Evolutionary conservation across 64 coral and sea anemone genomes (phyloP), one percentile per base, ranked within the genome.

Genomic region (Montipora cactus): DNA sequence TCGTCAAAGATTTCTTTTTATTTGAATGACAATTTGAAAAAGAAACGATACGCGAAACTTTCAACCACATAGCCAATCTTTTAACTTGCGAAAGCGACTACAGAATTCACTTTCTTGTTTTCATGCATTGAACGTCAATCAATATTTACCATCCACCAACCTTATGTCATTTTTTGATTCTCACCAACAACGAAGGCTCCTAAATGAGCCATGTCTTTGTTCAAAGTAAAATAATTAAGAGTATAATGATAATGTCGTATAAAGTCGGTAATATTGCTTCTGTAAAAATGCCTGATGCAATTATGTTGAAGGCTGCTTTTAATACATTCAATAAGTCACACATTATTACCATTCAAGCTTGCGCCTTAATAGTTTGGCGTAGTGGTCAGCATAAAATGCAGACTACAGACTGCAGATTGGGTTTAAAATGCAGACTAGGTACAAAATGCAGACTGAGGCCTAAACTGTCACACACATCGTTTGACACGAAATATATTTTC

Each of bases 11-110:
- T 86, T 86, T 50, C 37, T 47, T 86, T 71, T 71, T 28, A 86
- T 71, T 86, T 86, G 82, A 71, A 66, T 86, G 82, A 86, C 82
- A 15, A 68, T 86, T 86, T 50, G 82, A 66, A 49, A 51, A 70
- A 44, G 22, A 82, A 68, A 20, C 45, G 47, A 21, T 49, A 86
- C 68, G 82, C 18, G 48, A 86, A 86, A 86, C 82, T 5, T 71
- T 70, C n/a, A 18, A 20, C 6, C 53, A 1, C 8, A 19, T 61
- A 47, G 79, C 70, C n/a, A 25, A 22, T 58, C 28, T 82, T 82
- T 57, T 57, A 57, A 57, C 21, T 13, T 57, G 53, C 53, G 37
- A 67, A 67, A 45, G 44, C 59, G 16, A 83, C 44, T 21, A 45
- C 52, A 19, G 13, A 46, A 47, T 67, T 57, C 53, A 57, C 53